phyloP scores from a whole-genome alignment of 1,140 invertebrate species.

The Bilobella aurantiaca region DNA sequence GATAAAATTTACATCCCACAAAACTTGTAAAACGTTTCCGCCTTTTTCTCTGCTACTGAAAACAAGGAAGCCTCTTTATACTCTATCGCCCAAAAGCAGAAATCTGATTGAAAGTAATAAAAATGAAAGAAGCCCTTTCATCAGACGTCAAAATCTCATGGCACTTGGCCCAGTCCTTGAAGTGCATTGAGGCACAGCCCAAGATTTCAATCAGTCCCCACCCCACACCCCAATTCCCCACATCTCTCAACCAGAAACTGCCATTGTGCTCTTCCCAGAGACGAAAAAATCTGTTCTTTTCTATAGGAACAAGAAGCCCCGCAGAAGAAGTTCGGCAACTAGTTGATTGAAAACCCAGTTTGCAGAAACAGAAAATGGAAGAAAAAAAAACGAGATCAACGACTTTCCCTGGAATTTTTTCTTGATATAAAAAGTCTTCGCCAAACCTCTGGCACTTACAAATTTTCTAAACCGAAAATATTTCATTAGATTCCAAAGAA shows the following conservation, averaged over 20 bases:
- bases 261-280: background rate
- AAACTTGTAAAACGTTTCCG: too few relatives aligned
- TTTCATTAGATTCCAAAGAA: background rate
- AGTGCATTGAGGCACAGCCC: background rate
- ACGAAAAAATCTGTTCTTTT: background rate
- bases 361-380: conserved; percentile 17
- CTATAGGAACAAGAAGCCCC: background rate
- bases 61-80: too few relatives aligned
- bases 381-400: background rate
- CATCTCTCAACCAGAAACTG: background rate
- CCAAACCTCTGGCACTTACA: background rate
- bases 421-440: too few relatives aligned
- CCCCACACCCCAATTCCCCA: background rate
- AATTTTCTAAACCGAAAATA: background rate
- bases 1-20: too few relatives aligned
- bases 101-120: background rate
- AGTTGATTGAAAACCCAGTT: conserved; percentile 24
- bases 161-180: background rate
- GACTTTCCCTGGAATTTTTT: background rate
- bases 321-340: background rate
- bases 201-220: background rate
- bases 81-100: too few relatives aligned
- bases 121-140: background rate
- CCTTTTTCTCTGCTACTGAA: too few relatives aligned
- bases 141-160: background rate